These are phyloP conservation scores for Platorchestia sp. DNA, from an alignment of 1,140 invertebrate species.

Conservation along the genomic window DNA sequence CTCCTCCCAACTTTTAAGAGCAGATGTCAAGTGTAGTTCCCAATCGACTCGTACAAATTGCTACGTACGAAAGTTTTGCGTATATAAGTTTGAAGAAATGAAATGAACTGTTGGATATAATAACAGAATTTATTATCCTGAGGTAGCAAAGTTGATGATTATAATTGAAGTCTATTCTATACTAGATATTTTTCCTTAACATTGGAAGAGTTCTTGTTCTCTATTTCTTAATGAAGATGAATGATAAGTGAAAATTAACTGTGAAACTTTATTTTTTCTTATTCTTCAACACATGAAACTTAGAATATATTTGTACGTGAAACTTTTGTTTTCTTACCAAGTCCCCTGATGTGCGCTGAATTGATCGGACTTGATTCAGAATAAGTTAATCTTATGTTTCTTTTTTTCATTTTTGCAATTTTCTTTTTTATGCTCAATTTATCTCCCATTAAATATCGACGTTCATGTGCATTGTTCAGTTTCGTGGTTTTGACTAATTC, in stretches of 20 bases:
- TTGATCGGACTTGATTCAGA: not conserved
- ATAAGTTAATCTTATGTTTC: not conserved
- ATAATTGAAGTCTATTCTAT: not conserved
- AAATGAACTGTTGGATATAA: not conserved
- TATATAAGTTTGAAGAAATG: not conserved
- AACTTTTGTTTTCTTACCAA: not conserved
- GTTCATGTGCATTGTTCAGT: too few relatives aligned
- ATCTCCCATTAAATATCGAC: too few relatives aligned
- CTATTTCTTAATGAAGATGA: not conserved
- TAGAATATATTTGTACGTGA: slow-evolving; percentile 29
- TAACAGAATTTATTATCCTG: not conserved
- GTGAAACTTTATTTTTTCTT: not conserved
- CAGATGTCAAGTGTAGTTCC: not conserved
- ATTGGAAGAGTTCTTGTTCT: not conserved
- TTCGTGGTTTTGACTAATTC: too few relatives aligned
- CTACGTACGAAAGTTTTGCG: not conserved
- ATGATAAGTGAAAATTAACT: not conserved
- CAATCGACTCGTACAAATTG: not conserved
- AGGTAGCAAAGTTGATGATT: not conserved
- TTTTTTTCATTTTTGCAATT: not conserved
- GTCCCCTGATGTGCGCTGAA: not conserved
- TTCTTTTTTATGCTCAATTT: not conserved
- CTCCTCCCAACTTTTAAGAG: not conserved
- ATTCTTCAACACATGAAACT: not conserved
- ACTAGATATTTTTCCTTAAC: not conserved